Base-by-base conservation (phyloP, 2,888 invertebrate species). In the Epinotia bilunana region DNA sequence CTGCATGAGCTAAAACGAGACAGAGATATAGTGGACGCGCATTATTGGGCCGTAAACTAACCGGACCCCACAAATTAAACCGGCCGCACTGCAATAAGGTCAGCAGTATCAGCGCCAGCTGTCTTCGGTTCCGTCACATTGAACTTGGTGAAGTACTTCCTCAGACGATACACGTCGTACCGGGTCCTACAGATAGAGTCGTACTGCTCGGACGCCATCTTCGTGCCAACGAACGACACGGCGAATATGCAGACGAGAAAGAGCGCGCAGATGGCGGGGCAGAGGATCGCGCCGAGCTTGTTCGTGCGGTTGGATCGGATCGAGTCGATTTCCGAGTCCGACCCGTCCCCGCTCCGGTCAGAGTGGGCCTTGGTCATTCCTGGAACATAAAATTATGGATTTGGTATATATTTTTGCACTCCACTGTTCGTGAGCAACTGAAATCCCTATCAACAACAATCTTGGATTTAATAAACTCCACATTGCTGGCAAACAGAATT, bases 201-300 rank as follows among this genome's bases (percentile, higher is more conserved):
- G 74, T 91, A 91, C n/a, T 88, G 87, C 9, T 91, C 91, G 77
- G 90, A 90, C 0, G 87, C 87, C 49, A 93, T 76, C 73, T 88
- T 91, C 1, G 84, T 83, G 0, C 88, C 90, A 1, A 93, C 78
- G 78, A 90, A 93, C 3, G 87, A 87, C 0, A 87, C 77, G 0
- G 86, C 86, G 78, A 92, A 89, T 16, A 87, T 78, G 63, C 83
- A 83, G 12, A 92, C 87, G 0, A 93, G 82, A 0, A 91, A 79
- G 0, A 93, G 77, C 0, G 93, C 93, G 70, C 93, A 93, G 0
- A 89, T 78, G 0, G 88, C 85, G 0, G 93, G 93, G 65, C 92
- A 92, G 18, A 93, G 81, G 13, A 92, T 86, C 0, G 93, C 92
- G 4, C 87, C 84, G 1, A 92, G 80, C 75, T 87, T 90, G 80